These are phyloP conservation scores for Peucedramus taeniatus DNA, from an alignment of 2,113 vertebrate genomes.

Conservation along the genomic window DNA sequence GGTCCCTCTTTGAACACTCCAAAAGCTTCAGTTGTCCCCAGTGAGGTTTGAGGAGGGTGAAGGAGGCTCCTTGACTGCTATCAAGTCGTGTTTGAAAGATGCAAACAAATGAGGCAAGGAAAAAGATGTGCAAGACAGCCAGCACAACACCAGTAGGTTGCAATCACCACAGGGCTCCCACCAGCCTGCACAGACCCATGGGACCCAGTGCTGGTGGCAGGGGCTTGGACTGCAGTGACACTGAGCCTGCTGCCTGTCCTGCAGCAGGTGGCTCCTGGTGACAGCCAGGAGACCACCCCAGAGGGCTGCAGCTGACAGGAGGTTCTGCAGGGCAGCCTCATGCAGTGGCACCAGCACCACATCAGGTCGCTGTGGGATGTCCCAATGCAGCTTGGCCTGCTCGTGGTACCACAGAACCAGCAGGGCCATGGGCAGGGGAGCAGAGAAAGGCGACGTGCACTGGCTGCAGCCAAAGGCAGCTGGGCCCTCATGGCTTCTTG, in stretches of 20 bases:
- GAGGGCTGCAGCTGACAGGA: background rate
- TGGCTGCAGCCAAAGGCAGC: background rate
- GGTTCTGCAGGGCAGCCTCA: background rate
- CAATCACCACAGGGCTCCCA: background rate
- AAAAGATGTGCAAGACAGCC: background rate
- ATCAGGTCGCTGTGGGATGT: background rate
- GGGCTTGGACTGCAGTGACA: background rate
- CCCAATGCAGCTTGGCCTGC: background rate
- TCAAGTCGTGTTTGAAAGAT: background rate
- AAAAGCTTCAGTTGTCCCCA: background rate
- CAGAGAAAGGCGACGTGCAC: background rate
- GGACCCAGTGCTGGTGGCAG: background rate
- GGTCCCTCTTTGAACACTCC: no score
- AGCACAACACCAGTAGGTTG: accelerated
- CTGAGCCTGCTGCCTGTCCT: background rate
- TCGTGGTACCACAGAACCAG: background rate
- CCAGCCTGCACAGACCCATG: background rate
- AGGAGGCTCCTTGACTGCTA: background rate
- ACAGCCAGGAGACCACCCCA: background rate
- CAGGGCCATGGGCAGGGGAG: background rate
- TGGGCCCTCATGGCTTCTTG: background rate
- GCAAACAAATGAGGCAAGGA: background rate
- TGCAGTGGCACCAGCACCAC: background rate
- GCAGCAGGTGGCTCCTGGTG: background rate
- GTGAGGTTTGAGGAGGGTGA: background rate